Base-by-base conservation (phyloP, 1,140 invertebrate genomes). In the Philopotamus ludificatus region DNA sequence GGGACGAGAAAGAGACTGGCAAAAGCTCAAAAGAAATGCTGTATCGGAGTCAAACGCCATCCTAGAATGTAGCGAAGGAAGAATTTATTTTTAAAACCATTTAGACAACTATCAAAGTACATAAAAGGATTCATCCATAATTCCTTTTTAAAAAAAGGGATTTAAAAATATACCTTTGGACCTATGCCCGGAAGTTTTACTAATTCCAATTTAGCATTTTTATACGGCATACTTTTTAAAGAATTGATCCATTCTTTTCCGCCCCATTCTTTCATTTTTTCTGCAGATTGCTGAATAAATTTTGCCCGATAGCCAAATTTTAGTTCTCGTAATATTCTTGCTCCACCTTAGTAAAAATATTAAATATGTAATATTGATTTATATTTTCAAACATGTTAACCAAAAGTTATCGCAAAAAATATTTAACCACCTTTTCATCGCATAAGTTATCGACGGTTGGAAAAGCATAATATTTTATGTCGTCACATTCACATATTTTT, bases 291-390 rank as follows among this genome's bases (percentile, higher is more conserved):
- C 15, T 84, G 82, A 66, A 97, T 94, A 71, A 90, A 96, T 70
- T 88, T 90, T 0, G 95, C 92, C 70, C 95, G 82, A 78, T 98
- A 98, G 0, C 95, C 95, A 84, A 98, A 98, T 54, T 92, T 90
- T 66, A 95, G 84, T 53, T 86, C 77, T 54, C 89, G 78, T 54
- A 98, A 76, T n/a, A n/a, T 68, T 86, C 82, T 3, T 76, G 67
- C 80, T 95, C 91, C 0, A 94, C 87, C 71, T 84, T 7, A 4
- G 44, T 15, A 67, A 64, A 49, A n/a, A 20, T 71, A 58, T 67
- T 12, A 51, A 65, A 71, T 23, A 53, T n/a, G n/a, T n/a, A n/a
- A n/a, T n/a, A n/a, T n/a, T n/a, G n/a, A 49, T 50, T 26, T 55
- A 15, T 39, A 64, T 54, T 39, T 42, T 54, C 18, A 4, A 23